Percentiles rank a stretch among this genome's conserved stretches.
These are phyloP conservation scores for Oceanites oceanicus DNA, from an alignment of 2,113 vertebrate genomes.

Conservation along the genomic window DNA sequence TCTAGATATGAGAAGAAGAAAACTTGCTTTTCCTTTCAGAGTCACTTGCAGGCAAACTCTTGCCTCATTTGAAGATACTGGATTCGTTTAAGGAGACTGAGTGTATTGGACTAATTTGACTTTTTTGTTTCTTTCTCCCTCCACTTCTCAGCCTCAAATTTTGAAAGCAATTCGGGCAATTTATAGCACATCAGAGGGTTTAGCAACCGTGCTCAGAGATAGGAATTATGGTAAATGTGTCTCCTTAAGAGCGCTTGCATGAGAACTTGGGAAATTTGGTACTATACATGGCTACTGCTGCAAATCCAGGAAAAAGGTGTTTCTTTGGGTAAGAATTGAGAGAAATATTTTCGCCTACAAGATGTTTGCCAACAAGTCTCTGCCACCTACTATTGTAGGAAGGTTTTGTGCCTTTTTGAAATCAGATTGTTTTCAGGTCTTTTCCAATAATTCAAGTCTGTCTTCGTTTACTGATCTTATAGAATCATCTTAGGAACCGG, in stretches of 20 bases:
- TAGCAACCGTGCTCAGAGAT: not conserved
- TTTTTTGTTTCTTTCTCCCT: not conserved
- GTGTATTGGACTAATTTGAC: not conserved
- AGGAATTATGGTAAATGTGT: not conserved
- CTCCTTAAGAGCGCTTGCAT: not conserved
- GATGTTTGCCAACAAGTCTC: not conserved
- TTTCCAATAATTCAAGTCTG: not conserved
- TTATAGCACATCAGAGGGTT: not conserved
- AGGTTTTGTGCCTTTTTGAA: not conserved
- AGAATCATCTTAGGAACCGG: not conserved
- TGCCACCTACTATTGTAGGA: not conserved
- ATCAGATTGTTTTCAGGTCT: not conserved
- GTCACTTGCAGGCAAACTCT: not conserved
- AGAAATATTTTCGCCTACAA: not conserved
- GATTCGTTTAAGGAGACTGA: not conserved
- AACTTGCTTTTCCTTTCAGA: not conserved
- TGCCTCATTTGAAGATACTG: not conserved
- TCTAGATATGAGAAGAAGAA: not conserved
- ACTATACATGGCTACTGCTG: not conserved
- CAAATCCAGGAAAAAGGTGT: not conserved
- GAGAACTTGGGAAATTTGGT: not conserved
- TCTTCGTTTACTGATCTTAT: not conserved
- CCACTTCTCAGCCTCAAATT: not conserved
- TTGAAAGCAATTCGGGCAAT: not conserved
- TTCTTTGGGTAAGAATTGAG: not conserved